These are phyloP conservation scores for Tigriopus californicus DNA, from an alignment of 2,888 invertebrate genomes.

Conservation along the genomic window DNA sequence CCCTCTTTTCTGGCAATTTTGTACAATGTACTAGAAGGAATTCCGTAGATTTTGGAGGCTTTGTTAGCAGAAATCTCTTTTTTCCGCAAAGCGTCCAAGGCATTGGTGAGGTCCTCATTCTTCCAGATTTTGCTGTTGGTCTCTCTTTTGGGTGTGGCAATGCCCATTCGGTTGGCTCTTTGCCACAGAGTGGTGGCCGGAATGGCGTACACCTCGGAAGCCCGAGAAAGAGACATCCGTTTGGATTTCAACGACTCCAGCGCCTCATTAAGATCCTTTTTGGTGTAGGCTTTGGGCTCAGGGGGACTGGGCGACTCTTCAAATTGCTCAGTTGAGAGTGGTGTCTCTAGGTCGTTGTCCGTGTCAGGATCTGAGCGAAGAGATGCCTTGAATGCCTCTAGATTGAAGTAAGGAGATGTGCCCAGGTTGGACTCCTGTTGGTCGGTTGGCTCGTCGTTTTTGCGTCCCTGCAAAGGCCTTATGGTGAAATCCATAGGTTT, in stretches of 20 bases:
- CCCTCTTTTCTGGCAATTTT: slow-evolving; percentile 78
- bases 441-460: no score
- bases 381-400: no score
- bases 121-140: slow-evolving; percentile 72
- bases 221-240: slow-evolving; percentile 73
- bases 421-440: no score
- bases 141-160: slow-evolving; percentile 78
- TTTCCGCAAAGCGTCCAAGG: slow-evolving; percentile 2
- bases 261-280: slow-evolving; percentile 72
- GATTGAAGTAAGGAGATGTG: no score
- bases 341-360: slow-evolving; percentile 18
- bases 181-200: slow-evolving; percentile 82
- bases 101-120: slow-evolving; percentile 44
- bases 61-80: slow-evolving; percentile 58
- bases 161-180: slow-evolving; percentile 59
- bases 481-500: slow-evolving; percentile 1
- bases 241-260: slow-evolving; percentile 65
- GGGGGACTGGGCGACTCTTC: background rate
- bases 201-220: slow-evolving; percentile 57
- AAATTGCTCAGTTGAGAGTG: background rate
- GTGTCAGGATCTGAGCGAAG: slow-evolving; percentile 15
- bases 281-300: slow-evolving; percentile 41
- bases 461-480: background rate
- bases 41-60: slow-evolving; percentile 63
- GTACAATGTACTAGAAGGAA: slow-evolving; percentile 67